Evolutionary conservation across 2,888 invertebrate genomes (phyloP).

Genomic region (Mimumesa dahlbomi): DNA sequence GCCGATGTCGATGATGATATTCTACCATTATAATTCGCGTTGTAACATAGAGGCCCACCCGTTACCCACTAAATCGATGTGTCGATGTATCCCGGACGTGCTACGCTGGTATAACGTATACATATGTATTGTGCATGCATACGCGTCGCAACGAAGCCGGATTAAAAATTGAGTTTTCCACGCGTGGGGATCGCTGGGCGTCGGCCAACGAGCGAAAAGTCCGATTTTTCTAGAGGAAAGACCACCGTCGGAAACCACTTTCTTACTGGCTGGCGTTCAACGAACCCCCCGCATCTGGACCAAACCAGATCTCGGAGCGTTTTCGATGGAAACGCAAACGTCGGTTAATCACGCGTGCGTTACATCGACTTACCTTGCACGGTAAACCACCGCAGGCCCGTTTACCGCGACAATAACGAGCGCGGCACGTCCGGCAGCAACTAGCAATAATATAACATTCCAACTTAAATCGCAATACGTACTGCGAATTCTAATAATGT

Average conservation of each 20-base stretch:
- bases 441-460: slow-evolving; percentile 78
- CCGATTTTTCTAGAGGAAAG: slow-evolving; percentile 39
- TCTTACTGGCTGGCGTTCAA: slow-evolving; percentile 39
- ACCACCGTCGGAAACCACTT: slow-evolving; percentile 15
- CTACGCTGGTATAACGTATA: no score
- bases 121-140: no score
- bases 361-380: no score
- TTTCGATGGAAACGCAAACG: slow-evolving; percentile 3
- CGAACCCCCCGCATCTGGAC: slow-evolving; percentile 16
- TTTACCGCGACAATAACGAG: slow-evolving; percentile 59
- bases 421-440: slow-evolving; percentile 74
- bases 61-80: slow-evolving; percentile 77
- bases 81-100: slow-evolving; percentile 76
- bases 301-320: slow-evolving; percentile 16
- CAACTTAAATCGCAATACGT: slow-evolving; percentile 75
- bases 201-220: slow-evolving; percentile 35
- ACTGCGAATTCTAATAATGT: slow-evolving; percentile 76
- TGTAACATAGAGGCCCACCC: slow-evolving; percentile 76
- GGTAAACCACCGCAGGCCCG: slow-evolving; percentile 30
- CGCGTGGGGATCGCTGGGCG: slow-evolving; percentile 31
- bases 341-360: slow-evolving; percentile 7
- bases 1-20: slow-evolving; percentile 62
- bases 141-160: slow-evolving; percentile 1
- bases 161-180: slow-evolving; percentile 15
- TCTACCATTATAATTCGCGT: slow-evolving; percentile 73